Conservation (phyloP, 2,888 invertebrate species). For the Nasonovia ribisnigri region DNA sequence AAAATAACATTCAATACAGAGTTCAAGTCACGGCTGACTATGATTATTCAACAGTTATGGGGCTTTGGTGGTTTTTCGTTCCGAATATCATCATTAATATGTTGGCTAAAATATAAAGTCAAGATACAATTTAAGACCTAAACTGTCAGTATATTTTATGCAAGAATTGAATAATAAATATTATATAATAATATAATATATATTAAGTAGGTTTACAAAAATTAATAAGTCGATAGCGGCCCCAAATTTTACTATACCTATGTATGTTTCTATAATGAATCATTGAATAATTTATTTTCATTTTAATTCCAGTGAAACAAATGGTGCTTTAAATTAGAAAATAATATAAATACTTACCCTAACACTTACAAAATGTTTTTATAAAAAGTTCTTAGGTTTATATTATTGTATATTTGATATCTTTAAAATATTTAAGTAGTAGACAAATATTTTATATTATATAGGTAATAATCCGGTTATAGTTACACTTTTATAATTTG, state of each 20-base stretch:
- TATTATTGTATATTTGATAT: neutral
- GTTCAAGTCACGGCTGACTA: neutral
- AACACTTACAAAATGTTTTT: neutral
- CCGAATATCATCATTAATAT: slow-evolving; percentile 1
- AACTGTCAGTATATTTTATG: neutral
- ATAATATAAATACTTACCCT: neutral
- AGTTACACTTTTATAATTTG: neutral
- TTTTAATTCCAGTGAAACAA: neutral
- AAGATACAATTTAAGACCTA: neutral
- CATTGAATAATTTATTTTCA: neutral
- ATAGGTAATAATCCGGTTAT: neutral
- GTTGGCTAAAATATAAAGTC: neutral
- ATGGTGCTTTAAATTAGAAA: neutral
- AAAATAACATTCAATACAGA: neutral
- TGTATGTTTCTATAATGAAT: neutral
- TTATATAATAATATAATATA: neutral
- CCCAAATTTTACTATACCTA: neutral
- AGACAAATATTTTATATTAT: neutral
- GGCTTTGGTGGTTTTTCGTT: neutral
- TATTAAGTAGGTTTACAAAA: neutral
- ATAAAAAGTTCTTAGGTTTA: neutral
- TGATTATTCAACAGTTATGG: neutral
- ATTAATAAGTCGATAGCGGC: neutral
- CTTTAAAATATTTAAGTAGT: neutral
- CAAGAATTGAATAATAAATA: slow-evolving; percentile 8